Conservation (phyloP, 1,140 invertebrate species). For the Eumaeus atala region DNA sequence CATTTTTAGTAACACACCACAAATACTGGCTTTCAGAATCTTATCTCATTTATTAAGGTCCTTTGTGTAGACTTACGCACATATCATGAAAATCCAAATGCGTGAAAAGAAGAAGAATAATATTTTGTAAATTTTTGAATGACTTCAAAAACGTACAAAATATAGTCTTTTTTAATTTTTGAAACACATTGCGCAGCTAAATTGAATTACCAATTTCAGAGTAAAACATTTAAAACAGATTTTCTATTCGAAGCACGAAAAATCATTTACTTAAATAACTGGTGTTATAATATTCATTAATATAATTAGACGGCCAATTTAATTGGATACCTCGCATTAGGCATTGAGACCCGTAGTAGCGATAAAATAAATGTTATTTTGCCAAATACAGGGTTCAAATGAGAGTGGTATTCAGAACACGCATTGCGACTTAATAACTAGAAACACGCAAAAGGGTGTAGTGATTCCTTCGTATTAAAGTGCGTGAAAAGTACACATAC, state of each 20-base stretch:
- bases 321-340: background rate
- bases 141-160: too few species aligned
- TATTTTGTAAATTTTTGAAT: too few species aligned
- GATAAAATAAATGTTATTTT: slow-evolving; percentile 2
- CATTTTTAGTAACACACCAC: too few species aligned
- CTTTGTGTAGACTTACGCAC: too few species aligned
- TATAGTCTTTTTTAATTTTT: too few species aligned
- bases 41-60: too few species aligned
- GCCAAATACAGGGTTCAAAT: slow-evolving; percentile 10
- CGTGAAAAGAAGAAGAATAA: too few species aligned
- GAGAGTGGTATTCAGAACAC: slow-evolving; percentile 27
- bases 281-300: slow-evolving; percentile 8
- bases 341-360: background rate
- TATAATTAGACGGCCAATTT: slow-evolving; percentile 8
- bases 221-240: slow-evolving; percentile 9
- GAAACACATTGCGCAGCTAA: background rate
- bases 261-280: slow-evolving; percentile 5
- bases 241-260: slow-evolving; percentile 3
- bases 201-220: slow-evolving; percentile 6
- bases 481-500: slow-evolving; percentile 35
- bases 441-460: slow-evolving; percentile 42
- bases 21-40: too few species aligned
- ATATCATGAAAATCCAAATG: too few species aligned
- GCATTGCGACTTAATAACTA: slow-evolving; percentile 40
- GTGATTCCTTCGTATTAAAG: slow-evolving; percentile 35